Base-by-base conservation (phyloP, 2,113 vertebrate species). In the Passerina amoena region DNA sequence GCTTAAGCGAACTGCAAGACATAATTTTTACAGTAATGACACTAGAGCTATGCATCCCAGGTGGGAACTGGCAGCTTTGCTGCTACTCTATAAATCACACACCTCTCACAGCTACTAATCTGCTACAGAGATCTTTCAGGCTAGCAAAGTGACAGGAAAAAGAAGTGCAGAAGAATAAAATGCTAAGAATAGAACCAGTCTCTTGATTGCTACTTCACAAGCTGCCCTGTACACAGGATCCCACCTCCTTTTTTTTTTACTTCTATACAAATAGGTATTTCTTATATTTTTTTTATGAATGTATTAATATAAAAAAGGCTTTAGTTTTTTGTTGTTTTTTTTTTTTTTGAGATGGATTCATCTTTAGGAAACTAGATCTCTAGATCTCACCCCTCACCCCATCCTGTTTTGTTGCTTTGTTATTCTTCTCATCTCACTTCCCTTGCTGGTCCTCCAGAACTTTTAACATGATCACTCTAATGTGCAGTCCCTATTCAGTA, bases 11-110 rank as follows among this genome's bases (percentile, higher is more conserved):
- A 85, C 10, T 70, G 54, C 31, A 87, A 91, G 44, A 65, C 33
- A 53, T 27, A 3, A 77, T 73, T 91, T 94, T 66, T 68, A 85
- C 69, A 90, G 48, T 79, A 91, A 80, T 0, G 2, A 63, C 38
- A 68, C 38, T 13, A 47, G n/a, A 78, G 56, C 28, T 80, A 50
- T 44, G 60, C 24, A 90, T 77, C 42, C 64, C 71, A 93, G 68
- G 92, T 95, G 60, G 90, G 79, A 90, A 85, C 22, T 40, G 79
- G 66, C 27, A 63, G 64, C 63, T 91, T 79, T 95, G 63, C 50
- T 85, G n/a, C 70, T 82, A 48, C 71, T 73, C 23, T 75, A 12
- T 35, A 89, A 91, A 79, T 72, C 56, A 88, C 60, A 69, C 42
- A 53, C 63, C 8, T 92, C 71, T 81, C 24, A 3, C 42, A 81